Conservation (phyloP, 2,113 vertebrate genomes). For the Bos taurus region ARS-UCD2.0 NC_037334.1:88025501-88026000, state of each 20-base stretch:
- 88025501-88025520: background rate
- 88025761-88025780: slow-evolving; percentile 3
- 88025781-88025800: background rate
- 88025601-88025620: too few species aligned
- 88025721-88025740: too few species aligned
- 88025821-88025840: slow-evolving; percentile 25
- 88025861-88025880: slow-evolving; percentile 27
- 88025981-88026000: background rate
- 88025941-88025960: background rate
- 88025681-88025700: too few species aligned
- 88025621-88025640: too few species aligned
- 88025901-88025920: background rate
- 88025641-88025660: too few species aligned
- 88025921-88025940: background rate
- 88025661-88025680: too few species aligned
- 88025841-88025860: slow-evolving; percentile 12
- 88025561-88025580: background rate
- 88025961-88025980: background rate
- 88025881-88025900: background rate
- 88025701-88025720: too few species aligned
- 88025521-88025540: background rate
- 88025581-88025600: background rate
- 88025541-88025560: background rate
- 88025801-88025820: background rate
- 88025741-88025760: too few species aligned